Base-by-base conservation (phyloP, 2,888 invertebrate genomes). In the Parnassius orleans region DNA sequence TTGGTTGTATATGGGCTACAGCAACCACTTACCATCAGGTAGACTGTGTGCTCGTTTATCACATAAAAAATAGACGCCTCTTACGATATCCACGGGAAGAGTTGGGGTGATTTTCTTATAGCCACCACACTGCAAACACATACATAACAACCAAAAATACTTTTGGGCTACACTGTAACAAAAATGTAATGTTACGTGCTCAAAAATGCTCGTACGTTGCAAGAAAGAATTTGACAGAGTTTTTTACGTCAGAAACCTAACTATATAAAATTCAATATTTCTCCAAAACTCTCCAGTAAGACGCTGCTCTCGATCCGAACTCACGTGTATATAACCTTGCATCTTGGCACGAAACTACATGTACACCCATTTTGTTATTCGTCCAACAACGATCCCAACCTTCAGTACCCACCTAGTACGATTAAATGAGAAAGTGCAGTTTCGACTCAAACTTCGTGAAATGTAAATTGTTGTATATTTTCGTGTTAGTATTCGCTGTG, bases 361-460 rank as follows among this genome's bases (percentile, higher is more conserved):
- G 24, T 10, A 33, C 41, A 19, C 24, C 24, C 5, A 33, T 33
- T 19, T 19, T 3, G 50, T 51, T 42, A 33, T n/a, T 42, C 42
- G 53, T 19, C 15, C 48, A 43, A 11, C 41, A 12, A 33, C 43
- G 55, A 1, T 15, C 43, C 50, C 50, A 44, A 33, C 51, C 60
- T 55, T 44, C 55, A 44, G 33, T 55, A 15, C 15, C 14, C 50
- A 12, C 15, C 14, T 2, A 10, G 41, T 12, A n/a, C 19, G 53
- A 19, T 42, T 60, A 46, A 53, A 64, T 64, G 64, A 60, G 52
- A 64, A 44, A 54, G 24, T 51, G 50, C 44, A 11, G 43, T 11
- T 41, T 14, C 2, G 57, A 57, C 2, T 41, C 57, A 5, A 42
- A 43, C 24, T 52, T 56, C 7, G 24, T 57, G 19, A 60, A 48